A percentile compares a stretch with the other conserved stretches of the same genome.
phyloP scores from a whole-genome alignment of 2,888 invertebrate species.

The Bedellia somnulentella region DNA sequence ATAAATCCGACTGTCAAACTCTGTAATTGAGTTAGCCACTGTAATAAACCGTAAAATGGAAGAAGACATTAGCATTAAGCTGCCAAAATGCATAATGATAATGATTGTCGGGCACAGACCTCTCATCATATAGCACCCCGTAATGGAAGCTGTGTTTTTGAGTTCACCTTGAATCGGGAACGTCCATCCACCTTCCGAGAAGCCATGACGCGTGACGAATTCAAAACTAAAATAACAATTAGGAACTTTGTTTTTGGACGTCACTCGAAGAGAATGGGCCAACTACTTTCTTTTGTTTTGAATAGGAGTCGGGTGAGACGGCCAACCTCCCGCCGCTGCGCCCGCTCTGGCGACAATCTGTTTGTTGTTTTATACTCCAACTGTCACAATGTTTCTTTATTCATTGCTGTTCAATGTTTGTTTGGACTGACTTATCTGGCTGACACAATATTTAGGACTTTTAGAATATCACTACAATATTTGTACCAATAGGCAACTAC shows the following conservation, averaged over 20 bases:
- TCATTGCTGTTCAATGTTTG: too few relatives aligned
- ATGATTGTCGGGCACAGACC: conserved; percentile 24
- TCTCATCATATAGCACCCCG: conserved; percentile 10
- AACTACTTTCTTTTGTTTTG: conserved; percentile 39
- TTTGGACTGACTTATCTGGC: too few relatives aligned
- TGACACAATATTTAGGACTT: too few relatives aligned
- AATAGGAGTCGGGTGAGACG: conserved; percentile 14
- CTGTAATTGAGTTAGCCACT: too few relatives aligned
- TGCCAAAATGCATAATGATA: too few relatives aligned
- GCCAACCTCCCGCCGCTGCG: conserved; percentile 31
- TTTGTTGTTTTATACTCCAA: conserved; percentile 12
- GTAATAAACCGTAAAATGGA: too few relatives aligned
- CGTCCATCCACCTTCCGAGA: conserved; percentile 40
- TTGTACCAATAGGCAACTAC: too few relatives aligned
- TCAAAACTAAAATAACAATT: conserved; percentile 19
- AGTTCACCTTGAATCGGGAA: conserved; percentile 23
- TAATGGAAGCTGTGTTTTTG: conserved; percentile 31
- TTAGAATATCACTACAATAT: too few relatives aligned
- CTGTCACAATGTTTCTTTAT: conserved; percentile 5
- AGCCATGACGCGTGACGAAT: conserved; percentile 25
- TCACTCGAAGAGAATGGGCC: background rate
- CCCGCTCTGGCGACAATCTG: conserved; percentile 31
- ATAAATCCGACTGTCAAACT: too few relatives aligned
- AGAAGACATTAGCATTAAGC: too few relatives aligned
- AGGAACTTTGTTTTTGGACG: conserved; percentile 24